These are phyloP conservation scores for Echinometra lucunter DNA, from an alignment of 53 echinoderm and acorn worm genomes.

Conservation along the genomic window DNA sequence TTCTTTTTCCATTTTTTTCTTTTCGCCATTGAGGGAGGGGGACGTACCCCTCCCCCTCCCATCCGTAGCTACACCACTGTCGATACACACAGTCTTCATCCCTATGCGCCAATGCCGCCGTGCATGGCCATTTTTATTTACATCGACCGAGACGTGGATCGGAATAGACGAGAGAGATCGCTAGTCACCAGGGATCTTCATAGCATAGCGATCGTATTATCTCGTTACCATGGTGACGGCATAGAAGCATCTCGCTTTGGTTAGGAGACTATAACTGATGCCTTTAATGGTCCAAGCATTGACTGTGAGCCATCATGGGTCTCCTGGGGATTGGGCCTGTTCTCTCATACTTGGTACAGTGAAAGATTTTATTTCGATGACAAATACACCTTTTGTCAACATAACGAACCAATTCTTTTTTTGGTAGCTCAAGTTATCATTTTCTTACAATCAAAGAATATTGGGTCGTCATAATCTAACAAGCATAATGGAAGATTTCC, in stretches of 20 bases:
- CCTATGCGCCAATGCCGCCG: not conserved
- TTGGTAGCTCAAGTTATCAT: too few relatives aligned
- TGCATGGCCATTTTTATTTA: not conserved
- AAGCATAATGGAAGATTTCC: too few relatives aligned
- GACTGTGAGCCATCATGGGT: not conserved
- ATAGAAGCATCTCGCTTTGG: not conserved
- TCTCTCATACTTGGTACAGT: not conserved
- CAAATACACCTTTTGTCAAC: not conserved
- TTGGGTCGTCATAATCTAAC: too few relatives aligned
- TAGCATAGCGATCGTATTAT: not conserved
- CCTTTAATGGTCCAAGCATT: not conserved
- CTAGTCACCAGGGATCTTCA: not conserved
- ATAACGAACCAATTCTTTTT: not conserved
- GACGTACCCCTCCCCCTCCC: too few relatives aligned
- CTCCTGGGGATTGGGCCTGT: not conserved
- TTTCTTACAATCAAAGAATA: too few relatives aligned
- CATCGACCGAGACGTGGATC: not conserved
- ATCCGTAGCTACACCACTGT: too few relatives aligned
- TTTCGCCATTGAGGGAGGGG: too few relatives aligned
- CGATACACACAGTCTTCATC: not conserved
- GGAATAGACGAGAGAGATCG: not conserved
- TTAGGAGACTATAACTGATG: not conserved
- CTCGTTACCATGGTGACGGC: constrained; percentile 16
- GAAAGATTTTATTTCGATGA: not conserved
- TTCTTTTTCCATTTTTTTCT: too few relatives aligned